Evolutionary conservation across 2,113 vertebrate genomes (phyloP), one percentile per base, ranked within the genome.

Genomic region (Mustelus asterias): DNA sequence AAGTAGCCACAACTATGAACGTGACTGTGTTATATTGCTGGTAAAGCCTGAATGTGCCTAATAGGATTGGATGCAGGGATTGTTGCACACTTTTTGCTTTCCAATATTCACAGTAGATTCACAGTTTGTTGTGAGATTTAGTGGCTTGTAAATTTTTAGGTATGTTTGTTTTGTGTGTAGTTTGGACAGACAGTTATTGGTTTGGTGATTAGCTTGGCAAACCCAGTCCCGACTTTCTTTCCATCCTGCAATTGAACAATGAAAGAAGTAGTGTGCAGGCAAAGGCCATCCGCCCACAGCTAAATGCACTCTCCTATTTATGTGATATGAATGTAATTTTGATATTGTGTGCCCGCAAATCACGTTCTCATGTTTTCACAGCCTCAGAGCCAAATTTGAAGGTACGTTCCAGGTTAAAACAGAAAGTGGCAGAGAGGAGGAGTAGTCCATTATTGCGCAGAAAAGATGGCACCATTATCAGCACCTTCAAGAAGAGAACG

Each of bases 381-480:
- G 94, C 94, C 94, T 95, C 94, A 48, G 94, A 95, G 44, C 94
- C 94, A 95, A 95, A 95, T 58, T 95, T 95, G 94, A 95, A 95
- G 94, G 94, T 95, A 69, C 94, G 94, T 72, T 95, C 94, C 94
- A 95, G 44, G 37, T 95, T 95, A 95, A 95, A 95, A 95, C 94
- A 95, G 94, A 95, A 95, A 95, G 94, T 95, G 69, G 69, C 94
- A 95, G 94, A 95, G 69, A 95, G 94, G 94, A 95, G 94, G 94
- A 95, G 94, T 95, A 95, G 94, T 72, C 94, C 94, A 72, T 72
- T 95, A 72, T 72, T 95, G 41, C 94, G 94, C 94, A 95, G 94
- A 72, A 95, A 95, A 95, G 94, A 95, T 95, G 94, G 94, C 54
- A 95, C 67, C 94, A 72, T 95, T 72, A 95, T 95, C 94, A 95